These are phyloP conservation scores for Anadara kagoshimensis DNA, from an alignment of 1,140 invertebrate genomes.

Conservation along the genomic window DNA sequence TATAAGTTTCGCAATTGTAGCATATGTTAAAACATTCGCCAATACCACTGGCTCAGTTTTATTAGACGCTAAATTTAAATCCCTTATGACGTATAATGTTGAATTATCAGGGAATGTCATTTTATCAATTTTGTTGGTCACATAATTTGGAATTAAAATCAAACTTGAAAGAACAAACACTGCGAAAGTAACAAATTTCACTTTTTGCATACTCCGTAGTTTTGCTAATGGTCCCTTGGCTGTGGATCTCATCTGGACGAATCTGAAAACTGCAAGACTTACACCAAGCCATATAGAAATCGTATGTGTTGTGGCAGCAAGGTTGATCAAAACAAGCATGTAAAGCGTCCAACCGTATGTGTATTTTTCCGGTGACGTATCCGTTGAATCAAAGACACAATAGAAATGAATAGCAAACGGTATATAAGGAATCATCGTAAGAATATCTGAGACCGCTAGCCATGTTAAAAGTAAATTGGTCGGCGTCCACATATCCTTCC, in stretches of 20 bases:
- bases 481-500: conserved; percentile 85
- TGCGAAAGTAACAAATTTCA: conserved; percentile 81
- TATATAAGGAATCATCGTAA: conserved; percentile 92
- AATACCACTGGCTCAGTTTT: conserved; percentile 50
- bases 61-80: conserved; percentile 60
- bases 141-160: conserved; percentile 86
- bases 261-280: conserved; percentile 84
- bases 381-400: conserved; percentile 53
- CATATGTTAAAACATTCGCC: conserved; percentile 66
- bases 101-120: conserved; percentile 31
- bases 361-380: conserved; percentile 55
- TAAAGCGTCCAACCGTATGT: conserved; percentile 62
- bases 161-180: conserved; percentile 84
- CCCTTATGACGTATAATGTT: conserved; percentile 71
- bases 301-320: conserved; percentile 88
- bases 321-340: conserved; percentile 76
- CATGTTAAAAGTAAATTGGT: conserved; percentile 90
- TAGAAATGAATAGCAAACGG: conserved; percentile 84
- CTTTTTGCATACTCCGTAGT: conserved; percentile 75
- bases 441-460: conserved; percentile 87
- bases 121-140: conserved; percentile 71
- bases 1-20: conserved; percentile 71
- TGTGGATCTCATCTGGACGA: conserved; percentile 82
- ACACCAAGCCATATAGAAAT: conserved; percentile 96
- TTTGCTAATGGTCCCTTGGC: conserved; percentile 87